These are phyloP conservation scores for Margarornis squamiger DNA, from an alignment of 2,797 vertebrate species.

Conservation along the genomic window DNA sequence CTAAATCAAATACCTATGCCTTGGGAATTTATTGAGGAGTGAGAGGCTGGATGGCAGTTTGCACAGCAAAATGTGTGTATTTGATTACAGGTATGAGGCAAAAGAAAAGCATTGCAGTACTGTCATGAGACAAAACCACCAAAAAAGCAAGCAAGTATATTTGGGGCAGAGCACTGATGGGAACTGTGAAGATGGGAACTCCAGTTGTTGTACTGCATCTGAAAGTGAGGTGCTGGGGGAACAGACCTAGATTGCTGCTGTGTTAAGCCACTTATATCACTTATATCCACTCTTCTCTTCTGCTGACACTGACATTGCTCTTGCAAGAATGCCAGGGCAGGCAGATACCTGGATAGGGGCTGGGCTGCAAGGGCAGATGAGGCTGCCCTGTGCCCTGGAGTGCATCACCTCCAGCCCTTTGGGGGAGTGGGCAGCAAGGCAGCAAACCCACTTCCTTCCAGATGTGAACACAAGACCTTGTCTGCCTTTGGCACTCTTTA, in stretches of 20 bases:
- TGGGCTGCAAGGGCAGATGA: background rate
- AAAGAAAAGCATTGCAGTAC: background rate
- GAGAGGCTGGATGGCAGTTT: background rate
- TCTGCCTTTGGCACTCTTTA: background rate
- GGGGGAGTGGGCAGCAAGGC: background rate
- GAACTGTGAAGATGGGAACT: background rate
- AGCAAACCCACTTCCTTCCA: background rate
- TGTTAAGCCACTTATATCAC: background rate
- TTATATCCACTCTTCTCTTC: background rate
- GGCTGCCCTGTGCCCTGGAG: background rate
- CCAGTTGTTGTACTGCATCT: background rate
- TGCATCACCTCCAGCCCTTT: background rate
- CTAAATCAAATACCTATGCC: accelerated
- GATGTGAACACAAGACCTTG: background rate
- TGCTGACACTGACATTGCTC: background rate
- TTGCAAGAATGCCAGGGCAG: background rate
- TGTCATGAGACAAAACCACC: background rate
- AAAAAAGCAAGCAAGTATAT: background rate
- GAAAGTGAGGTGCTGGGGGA: background rate
- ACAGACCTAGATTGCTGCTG: background rate
- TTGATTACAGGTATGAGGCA: background rate
- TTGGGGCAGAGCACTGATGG: background rate
- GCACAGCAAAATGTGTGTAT: background rate
- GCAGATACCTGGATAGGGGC: background rate
- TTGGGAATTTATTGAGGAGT: background rate